phyloP scores from a whole-genome alignment of 2,888 invertebrate genomes.

The Itoplectis maculator region DNA sequence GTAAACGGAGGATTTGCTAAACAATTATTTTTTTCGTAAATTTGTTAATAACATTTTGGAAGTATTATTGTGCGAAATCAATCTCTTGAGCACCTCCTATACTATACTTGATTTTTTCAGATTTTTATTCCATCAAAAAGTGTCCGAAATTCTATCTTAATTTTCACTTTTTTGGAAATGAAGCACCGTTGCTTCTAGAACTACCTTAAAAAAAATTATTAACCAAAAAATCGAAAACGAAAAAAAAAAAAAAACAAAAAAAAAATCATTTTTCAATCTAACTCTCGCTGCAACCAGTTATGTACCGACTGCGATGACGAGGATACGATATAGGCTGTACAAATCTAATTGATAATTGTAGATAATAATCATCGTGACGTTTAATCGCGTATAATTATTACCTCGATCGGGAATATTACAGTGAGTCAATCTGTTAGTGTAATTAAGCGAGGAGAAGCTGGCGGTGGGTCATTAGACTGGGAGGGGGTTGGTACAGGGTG shows the following conservation, averaged over 20 bases:
- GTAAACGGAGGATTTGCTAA: no score
- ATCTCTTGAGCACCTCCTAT: no score
- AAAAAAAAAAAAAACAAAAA: neutral
- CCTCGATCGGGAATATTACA: slow-evolving; percentile 50
- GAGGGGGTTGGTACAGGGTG: no score
- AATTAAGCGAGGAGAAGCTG: slow-evolving; percentile 26
- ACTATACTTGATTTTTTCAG: no score
- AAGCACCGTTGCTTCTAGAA: no score
- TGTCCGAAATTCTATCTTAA: no score
- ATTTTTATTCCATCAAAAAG: no score
- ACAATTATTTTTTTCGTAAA: no score
- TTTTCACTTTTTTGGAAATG: no score
- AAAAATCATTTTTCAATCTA: slow-evolving; percentile 24
- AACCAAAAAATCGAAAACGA: slow-evolving; percentile 14
- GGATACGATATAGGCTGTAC: slow-evolving; percentile 45
- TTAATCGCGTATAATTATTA: slow-evolving; percentile 56
- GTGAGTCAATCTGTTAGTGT: slow-evolving; percentile 52
- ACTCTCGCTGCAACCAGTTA: slow-evolving; percentile 33
- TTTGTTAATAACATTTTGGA: no score
- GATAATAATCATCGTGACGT: slow-evolving; percentile 56
- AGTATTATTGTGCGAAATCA: no score
- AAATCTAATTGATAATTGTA: slow-evolving; percentile 49
- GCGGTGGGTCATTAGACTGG: slow-evolving; percentile 27
- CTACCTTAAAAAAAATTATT: slow-evolving; percentile 23
- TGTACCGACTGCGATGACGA: slow-evolving; percentile 28